Evolutionary conservation across 2,797 vertebrate genomes (phyloP), one percentile per base, ranked within the genome.

Genomic region (Adrianichthys oophorus): DNA sequence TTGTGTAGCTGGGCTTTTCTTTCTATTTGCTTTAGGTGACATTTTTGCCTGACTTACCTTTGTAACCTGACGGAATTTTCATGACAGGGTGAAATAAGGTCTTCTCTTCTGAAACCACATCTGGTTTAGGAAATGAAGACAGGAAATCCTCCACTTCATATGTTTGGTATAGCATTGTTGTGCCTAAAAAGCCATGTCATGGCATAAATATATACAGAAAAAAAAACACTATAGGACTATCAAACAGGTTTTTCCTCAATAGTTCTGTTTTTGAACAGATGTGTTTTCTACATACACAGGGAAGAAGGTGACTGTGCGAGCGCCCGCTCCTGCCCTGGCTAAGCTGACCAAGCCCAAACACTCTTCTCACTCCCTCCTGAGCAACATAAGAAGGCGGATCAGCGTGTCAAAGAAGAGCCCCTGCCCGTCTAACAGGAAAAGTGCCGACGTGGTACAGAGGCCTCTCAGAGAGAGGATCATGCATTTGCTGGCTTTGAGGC

Each of bases 401-500:
- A 1, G 15, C 5, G 4, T 4, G n/a, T 46, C 78, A 4, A 85
- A 64, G 62, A 87, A 78, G 44, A 49, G 50, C 0, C 44, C 43
- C n/a, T 41, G 47, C 3, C 57, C 51, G 0, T 59, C 63, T 3
- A 57, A 51, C 59, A 69, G 72, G 57, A 72, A 18, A 4, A 46
- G 18, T 19, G 15, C 81, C 67, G 84, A 88, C 67, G 60, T 94
- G 88, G 68, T 90, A 87, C 83, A 88, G 80, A 89, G 91, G 65
- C 93, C 93, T 15, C 92, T 96, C 67, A 89, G 90, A 51, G 95
- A 98, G 52, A 90, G 95, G 29, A 82, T 96, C 4, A 85, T 92
- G 29, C 96, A 98, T 82, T 89, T 97, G 76, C 89, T 98, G 92
- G 96, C 94, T 10, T 92, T 98, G 68, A 94, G 95, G 87, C 94